These are phyloP conservation scores for Hemibagrus guttatus DNA, from an alignment of 2,797 vertebrate species.

Conservation along the genomic window DNA sequence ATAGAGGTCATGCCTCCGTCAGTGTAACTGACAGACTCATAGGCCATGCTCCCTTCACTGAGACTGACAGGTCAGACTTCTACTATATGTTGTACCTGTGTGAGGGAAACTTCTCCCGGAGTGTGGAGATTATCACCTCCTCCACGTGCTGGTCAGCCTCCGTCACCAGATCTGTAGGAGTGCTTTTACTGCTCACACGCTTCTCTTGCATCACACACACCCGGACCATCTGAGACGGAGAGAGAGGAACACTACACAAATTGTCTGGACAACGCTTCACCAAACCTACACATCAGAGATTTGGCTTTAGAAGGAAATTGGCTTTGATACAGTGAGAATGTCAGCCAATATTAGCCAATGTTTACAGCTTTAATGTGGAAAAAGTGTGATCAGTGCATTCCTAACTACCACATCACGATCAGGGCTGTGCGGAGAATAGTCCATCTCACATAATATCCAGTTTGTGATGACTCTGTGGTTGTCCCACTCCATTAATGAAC, in stretches of 20 bases:
- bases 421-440: background rate
- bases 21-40: background rate
- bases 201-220: constrained; percentile 83
- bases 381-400: background rate
- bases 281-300: background rate
- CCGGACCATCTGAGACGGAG: constrained; percentile 76
- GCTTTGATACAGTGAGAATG: background rate
- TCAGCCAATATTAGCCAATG: background rate
- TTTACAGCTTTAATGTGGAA: background rate
- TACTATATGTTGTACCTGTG: constrained; percentile 72
- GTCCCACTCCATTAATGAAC: background rate
- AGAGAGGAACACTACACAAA: constrained; percentile 8
- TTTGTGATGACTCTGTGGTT: background rate
- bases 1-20: background rate
- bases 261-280: background rate
- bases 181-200: constrained; percentile 82
- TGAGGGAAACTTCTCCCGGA: constrained; percentile 81
- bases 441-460: background rate
- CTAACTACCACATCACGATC: background rate
- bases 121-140: constrained; percentile 81
- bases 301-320: background rate
- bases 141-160: constrained; percentile 85
- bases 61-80: background rate
- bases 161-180: constrained; percentile 83
- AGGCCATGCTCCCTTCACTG: background rate